phyloP scores from a whole-genome alignment of 2,113 vertebrate genomes.

The Zosterops hypoxanthus region DNA sequence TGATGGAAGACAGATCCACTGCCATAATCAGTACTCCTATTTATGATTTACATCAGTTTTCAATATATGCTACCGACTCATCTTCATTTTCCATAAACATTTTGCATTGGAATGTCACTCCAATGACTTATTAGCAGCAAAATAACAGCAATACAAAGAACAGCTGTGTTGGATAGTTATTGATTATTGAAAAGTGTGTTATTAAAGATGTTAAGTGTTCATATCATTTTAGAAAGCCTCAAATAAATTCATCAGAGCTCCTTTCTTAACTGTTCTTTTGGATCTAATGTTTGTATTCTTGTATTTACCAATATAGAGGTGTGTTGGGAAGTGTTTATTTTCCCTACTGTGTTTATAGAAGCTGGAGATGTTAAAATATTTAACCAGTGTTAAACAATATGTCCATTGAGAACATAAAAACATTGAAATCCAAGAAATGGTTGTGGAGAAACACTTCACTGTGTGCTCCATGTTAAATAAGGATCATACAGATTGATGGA shows the following conservation, averaged over 20 bases:
- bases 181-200: background rate
- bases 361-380: background rate
- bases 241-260: background rate
- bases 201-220: background rate
- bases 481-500: background rate
- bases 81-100: background rate
- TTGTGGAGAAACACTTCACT: background rate
- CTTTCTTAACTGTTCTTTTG: background rate
- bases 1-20: background rate
- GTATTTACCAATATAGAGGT: background rate
- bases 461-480: background rate
- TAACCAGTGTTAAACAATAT: background rate
- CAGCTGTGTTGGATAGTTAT: background rate
- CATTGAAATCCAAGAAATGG: background rate
- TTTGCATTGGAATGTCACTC: background rate
- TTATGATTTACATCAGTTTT: background rate
- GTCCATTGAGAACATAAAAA: background rate
- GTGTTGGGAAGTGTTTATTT: background rate
- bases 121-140: background rate
- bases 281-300: background rate
- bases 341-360: background rate
- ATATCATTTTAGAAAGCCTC: background rate
- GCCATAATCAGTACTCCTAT: background rate
- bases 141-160: background rate
- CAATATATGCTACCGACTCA: background rate